Evolutionary conservation across 2,888 invertebrate species (phyloP), one percentile per base, ranked within the genome.

Genomic region (Drosophila melanosoma): DNA sequence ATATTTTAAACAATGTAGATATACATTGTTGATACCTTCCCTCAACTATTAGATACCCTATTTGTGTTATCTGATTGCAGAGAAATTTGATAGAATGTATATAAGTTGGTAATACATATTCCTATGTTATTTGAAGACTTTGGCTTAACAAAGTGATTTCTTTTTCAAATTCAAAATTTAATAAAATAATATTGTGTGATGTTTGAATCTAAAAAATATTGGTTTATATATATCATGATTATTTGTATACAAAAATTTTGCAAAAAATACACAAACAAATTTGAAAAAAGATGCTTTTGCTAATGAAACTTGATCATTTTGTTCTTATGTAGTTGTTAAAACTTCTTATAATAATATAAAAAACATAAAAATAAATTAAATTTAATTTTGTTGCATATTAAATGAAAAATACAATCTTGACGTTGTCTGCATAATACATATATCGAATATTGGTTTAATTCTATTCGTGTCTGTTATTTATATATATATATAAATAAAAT

Each of bases 31-130:
- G 29, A 11, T 1, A 48, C 1, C 20, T 15, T 20, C 7, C 12
- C n/a, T 6, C 35, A 17, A 29, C 70, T 35, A 11, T 20, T 8
- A 40, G 26, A 68, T 69, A 33, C 26, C 57, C 53, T 53, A 20
- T 45, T 45, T 12, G 3, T 8, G 15, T 20, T 20, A 45, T 45
- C 42, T 45, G 42, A 20, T 42, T 20, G 20, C 42, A 11, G 3
- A 20, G n/a, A 20, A 12, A 42, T n/a, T 40, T n/a, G 11, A 11
- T 42, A 20, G 6, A 42, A 20, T 20, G n/a, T 11, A 38, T 38
- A 42, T 20, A 5, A 2, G 11, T 42, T 11, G 6, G 42, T 42
- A 42, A 42, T 12, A 20, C 11, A n/a, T 42, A n/a, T 42, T 5
- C 12, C 42, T 12, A 20, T 42, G 20, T 11, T 20, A 6, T 20